Percentiles rank a stretch among this genome's conserved stretches.
Conservation (phyloP, 1,140 invertebrate species). For the Solenopsis fugax region DNA sequence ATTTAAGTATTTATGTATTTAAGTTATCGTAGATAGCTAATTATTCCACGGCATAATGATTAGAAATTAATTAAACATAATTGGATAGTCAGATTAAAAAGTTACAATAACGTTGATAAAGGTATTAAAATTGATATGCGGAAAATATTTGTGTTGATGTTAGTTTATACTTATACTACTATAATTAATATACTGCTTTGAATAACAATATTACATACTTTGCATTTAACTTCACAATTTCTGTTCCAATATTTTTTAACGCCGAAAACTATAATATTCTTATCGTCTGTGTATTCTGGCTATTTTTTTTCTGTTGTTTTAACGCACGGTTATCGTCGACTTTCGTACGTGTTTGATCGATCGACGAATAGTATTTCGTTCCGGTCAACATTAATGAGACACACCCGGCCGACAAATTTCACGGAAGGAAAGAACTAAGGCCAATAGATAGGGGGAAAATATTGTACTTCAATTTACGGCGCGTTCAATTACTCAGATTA, state of each 20-base stretch:
- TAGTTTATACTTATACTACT: neutral
- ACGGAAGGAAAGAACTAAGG: neutral
- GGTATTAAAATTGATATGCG: neutral
- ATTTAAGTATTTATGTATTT: no score
- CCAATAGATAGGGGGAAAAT: neutral
- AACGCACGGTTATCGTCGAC: neutral
- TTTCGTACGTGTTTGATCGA: constrained; percentile 26
- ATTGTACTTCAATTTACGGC: neutral
- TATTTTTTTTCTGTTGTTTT: constrained; percentile 3
- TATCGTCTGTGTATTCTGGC: neutral
- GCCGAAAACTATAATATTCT: neutral
- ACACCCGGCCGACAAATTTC: constrained; percentile 20
- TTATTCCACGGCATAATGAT: neutral
- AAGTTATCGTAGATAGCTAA: neutral
- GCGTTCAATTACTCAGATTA: constrained; percentile 12
- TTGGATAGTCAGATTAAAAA: neutral
- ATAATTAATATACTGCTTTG: neutral
- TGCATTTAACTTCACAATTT: constrained; percentile 10
- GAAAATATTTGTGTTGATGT: neutral
- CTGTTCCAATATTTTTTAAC: neutral
- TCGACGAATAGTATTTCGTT: constrained; percentile 11
- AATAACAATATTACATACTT: constrained; percentile 7
- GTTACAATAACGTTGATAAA: neutral
- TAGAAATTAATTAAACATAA: neutral
- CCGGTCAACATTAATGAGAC: constrained; percentile 17